phyloP scores from a whole-genome alignment of 2,888 invertebrate genomes.

The Eupithecia vulgata region DNA sequence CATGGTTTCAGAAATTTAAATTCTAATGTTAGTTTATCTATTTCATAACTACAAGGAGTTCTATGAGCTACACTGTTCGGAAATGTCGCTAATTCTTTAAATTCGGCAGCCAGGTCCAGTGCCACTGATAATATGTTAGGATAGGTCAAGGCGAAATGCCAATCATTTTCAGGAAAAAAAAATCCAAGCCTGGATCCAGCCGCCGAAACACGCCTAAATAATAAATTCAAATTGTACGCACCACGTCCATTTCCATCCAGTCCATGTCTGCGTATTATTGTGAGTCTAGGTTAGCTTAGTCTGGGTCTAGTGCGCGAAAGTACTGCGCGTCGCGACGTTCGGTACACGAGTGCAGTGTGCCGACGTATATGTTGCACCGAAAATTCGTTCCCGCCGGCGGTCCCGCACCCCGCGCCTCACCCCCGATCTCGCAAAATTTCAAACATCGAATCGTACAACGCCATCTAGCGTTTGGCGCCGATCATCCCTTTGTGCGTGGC shows the following conservation, averaged over 20 bases:
- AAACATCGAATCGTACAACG: constrained; percentile 74
- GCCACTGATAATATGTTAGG: constrained; percentile 75
- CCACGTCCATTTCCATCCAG: constrained; percentile 82
- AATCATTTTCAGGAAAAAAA: constrained; percentile 50
- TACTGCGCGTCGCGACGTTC: constrained; percentile 81
- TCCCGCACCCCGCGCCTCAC: constrained; percentile 68
- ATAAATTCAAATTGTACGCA: constrained; percentile 59
- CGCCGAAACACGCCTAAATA: constrained; percentile 33
- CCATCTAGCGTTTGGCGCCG: constrained; percentile 76
- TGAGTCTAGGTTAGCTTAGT: constrained; percentile 70
- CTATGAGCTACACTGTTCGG: constrained; percentile 31
- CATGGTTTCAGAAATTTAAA: not conserved
- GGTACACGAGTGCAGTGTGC: constrained; percentile 80
- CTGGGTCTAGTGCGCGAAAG: constrained; percentile 71
- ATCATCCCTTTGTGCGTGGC: constrained; percentile 69
- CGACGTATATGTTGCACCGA: constrained; percentile 77
- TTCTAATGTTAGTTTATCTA: not conserved
- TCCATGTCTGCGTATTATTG: constrained; percentile 73
- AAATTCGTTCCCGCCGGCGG: constrained; percentile 76
- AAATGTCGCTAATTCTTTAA: constrained; percentile 54
- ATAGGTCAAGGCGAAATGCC: constrained; percentile 75
- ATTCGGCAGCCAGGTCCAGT: constrained; percentile 55
- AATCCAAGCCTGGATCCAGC: constrained; percentile 22
- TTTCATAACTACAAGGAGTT: not conserved
- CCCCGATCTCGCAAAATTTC: constrained; percentile 76